phyloP scores from a whole-genome alignment of 1,140 invertebrate genomes.

The Drosophila hydei region DNA sequence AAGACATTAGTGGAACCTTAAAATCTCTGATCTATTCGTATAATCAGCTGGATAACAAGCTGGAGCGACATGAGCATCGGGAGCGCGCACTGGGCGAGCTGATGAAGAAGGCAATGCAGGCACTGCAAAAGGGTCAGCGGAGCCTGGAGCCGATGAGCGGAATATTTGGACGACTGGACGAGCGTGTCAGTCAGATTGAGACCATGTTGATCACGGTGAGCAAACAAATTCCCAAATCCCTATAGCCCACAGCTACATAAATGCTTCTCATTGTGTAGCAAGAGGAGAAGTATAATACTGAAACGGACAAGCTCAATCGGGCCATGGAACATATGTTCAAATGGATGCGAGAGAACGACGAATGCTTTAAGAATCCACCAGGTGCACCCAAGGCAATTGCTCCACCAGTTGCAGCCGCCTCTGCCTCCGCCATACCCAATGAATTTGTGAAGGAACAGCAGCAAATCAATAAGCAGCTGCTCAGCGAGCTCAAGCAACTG shows the following conservation, averaged over 20 bases:
- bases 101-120: slow-evolving; percentile 89
- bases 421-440: slow-evolving; percentile 40
- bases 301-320: slow-evolving; percentile 88
- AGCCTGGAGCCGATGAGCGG: slow-evolving; percentile 88
- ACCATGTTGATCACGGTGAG: slow-evolving; percentile 87
- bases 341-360: slow-evolving; percentile 85
- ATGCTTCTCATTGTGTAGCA: slow-evolving; percentile 42
- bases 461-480: slow-evolving; percentile 83
- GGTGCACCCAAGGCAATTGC: slow-evolving; percentile 59
- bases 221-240: neutral
- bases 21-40: slow-evolving; percentile 92
- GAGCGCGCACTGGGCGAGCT: slow-evolving; percentile 91
- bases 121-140: slow-evolving; percentile 90
- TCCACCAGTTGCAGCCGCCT: slow-evolving; percentile 13
- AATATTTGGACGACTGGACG: slow-evolving; percentile 87
- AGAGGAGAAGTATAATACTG: slow-evolving; percentile 83
- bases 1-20: slow-evolving; percentile 92
- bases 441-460: slow-evolving; percentile 67
- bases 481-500: slow-evolving; percentile 85
- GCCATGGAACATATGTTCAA: slow-evolving; percentile 88
- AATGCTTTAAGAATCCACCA: slow-evolving; percentile 72
- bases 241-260: neutral
- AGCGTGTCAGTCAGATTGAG: slow-evolving; percentile 88
- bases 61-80: slow-evolving; percentile 92
- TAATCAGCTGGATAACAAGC: slow-evolving; percentile 90